A percentile compares a stretch with the other conserved stretches of the same genome.
These are phyloP conservation scores for Theretra japonica DNA, from an alignment of 2,888 invertebrate genomes.

Conservation along the genomic window DNA sequence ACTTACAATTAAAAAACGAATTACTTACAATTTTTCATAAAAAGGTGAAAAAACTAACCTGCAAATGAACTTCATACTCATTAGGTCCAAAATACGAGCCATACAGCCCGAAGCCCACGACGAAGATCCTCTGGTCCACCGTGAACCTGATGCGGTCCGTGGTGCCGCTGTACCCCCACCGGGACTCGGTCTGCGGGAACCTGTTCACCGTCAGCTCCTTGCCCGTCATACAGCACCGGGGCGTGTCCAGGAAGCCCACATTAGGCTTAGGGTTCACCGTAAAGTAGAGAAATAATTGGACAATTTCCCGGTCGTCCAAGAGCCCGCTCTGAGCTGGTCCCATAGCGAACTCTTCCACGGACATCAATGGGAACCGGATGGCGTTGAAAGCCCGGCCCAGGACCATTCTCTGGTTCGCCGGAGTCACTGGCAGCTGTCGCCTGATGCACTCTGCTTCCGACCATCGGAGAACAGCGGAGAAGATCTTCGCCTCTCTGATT, in stretches of 20 bases:
- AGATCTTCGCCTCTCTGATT: slow-evolving; percentile 91
- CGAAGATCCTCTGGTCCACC: slow-evolving; percentile 91
- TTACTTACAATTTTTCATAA: no score
- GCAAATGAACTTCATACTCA: slow-evolving; percentile 90
- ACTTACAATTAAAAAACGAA: no score
- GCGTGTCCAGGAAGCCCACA: slow-evolving; percentile 88
- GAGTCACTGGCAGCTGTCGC: slow-evolving; percentile 86
- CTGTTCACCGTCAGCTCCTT: slow-evolving; percentile 89
- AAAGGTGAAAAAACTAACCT: slow-evolving; percentile 56
- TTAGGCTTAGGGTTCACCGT: slow-evolving; percentile 91
- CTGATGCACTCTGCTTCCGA: slow-evolving; percentile 90
- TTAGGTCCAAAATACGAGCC: slow-evolving; percentile 92
- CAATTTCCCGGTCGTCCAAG: slow-evolving; percentile 90
- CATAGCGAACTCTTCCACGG: slow-evolving; percentile 92
- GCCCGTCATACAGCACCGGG: slow-evolving; percentile 91
- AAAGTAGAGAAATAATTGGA: slow-evolving; percentile 89
- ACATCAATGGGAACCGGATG: slow-evolving; percentile 93
- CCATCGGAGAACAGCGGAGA: slow-evolving; percentile 90
- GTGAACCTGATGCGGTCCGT: slow-evolving; percentile 92
- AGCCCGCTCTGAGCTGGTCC: slow-evolving; percentile 91
- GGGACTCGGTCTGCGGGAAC: slow-evolving; percentile 90
- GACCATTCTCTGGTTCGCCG: slow-evolving; percentile 88
- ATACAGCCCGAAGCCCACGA: slow-evolving; percentile 93
- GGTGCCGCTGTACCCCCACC: slow-evolving; percentile 94
- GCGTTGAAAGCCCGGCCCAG: slow-evolving; percentile 89